Evolutionary conservation across 2,113 vertebrate genomes (phyloP).

Genomic region (Siphamia tubifer): DNA sequence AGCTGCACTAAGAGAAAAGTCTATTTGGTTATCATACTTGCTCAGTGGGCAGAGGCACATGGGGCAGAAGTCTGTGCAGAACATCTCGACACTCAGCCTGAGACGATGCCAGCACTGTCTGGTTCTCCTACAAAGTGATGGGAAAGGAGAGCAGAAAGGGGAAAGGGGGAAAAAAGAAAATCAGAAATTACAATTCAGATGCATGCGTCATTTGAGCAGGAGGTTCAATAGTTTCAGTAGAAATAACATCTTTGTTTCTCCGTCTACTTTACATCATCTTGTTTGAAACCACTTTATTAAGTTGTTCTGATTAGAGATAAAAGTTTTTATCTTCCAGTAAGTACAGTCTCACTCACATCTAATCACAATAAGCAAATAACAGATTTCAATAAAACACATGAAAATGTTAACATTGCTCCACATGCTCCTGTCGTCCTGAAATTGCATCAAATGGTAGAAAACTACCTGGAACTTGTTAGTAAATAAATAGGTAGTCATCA

Average conservation of each 20-base stretch:
- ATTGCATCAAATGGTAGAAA: slow-evolving; percentile 19
- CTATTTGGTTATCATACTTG: slow-evolving; percentile 68
- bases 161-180: neutral
- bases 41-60: slow-evolving; percentile 85
- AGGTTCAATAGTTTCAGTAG: slow-evolving; percentile 1
- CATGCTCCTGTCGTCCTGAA: neutral
- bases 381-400: slow-evolving; percentile 17
- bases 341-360: neutral
- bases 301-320: neutral
- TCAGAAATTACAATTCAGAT: neutral
- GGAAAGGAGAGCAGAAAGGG: neutral
- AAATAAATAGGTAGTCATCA: slow-evolving; percentile 33
- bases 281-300: neutral
- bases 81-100: slow-evolving; percentile 86
- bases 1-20: neutral
- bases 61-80: slow-evolving; percentile 90
- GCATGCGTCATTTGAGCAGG: neutral
- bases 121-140: slow-evolving; percentile 84
- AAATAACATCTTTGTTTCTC: neutral
- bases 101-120: slow-evolving; percentile 78
- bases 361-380: slow-evolving; percentile 13
- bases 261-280: neutral
- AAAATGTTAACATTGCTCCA: slow-evolving; percentile 12
- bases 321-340: neutral
- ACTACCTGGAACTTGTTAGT: neutral